A percentile compares a stretch with the other conserved stretches of the same genome.
These are phyloP conservation scores for Crax fasciolata DNA, from an alignment of 2,797 vertebrate genomes.

Conservation along the genomic window DNA sequence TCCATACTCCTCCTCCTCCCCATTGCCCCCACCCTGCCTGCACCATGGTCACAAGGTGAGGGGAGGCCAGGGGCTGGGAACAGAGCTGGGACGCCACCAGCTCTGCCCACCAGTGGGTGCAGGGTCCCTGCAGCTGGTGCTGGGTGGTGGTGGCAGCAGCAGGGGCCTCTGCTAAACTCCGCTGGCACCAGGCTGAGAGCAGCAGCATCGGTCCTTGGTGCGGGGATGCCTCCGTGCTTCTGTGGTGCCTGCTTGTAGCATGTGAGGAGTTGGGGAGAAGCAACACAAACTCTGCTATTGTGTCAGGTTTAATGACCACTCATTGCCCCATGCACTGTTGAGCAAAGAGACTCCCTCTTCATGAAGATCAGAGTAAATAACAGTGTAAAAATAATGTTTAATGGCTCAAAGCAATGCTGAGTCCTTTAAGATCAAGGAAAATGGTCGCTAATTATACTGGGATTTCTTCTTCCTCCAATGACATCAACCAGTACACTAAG, in stretches of 20 bases:
- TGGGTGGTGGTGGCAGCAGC: neutral
- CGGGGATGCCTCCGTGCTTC: neutral
- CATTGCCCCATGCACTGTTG: neutral
- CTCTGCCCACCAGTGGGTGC: neutral
- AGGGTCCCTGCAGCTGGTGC: neutral
- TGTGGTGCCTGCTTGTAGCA: neutral
- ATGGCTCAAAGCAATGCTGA: constrained; percentile 11
- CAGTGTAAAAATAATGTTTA: constrained; percentile 34
- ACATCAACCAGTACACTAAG: neutral
- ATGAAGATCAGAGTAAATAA: constrained; percentile 49
- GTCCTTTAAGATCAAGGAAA: constrained; percentile 46
- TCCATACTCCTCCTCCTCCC: too few species aligned
- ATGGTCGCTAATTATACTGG: constrained; percentile 29
- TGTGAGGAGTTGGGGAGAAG: neutral
- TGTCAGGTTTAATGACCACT: constrained; percentile 34
- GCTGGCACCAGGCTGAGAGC: neutral
- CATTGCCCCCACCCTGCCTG: neutral
- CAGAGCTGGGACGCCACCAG: neutral
- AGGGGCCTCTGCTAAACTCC: neutral
- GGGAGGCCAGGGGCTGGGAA: neutral
- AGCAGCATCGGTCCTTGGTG: neutral
- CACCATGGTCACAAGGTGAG: neutral
- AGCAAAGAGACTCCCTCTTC: constrained; percentile 45
- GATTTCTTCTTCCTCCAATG: constrained; percentile 23
- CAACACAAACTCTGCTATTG: neutral